Evolutionary conservation across 1,140 invertebrate genomes (phyloP), one percentile per base, ranked within the genome.

Genomic region (Drosophila rufa): DNA sequence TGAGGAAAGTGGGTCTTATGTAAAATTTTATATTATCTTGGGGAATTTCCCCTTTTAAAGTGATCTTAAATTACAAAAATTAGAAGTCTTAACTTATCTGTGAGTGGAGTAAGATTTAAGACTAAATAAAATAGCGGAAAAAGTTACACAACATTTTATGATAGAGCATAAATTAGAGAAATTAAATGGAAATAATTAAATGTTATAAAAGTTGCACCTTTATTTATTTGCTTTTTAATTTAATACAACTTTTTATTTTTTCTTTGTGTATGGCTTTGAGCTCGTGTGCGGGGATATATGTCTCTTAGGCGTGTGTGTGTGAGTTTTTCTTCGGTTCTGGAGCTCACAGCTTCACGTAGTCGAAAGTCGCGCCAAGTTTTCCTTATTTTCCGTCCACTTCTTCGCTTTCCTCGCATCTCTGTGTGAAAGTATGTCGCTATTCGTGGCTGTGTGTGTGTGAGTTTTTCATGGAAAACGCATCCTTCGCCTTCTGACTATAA

Each of bases 391-490:
- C 25, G 33, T 14, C 4, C 17, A 22, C 27, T 22, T 55, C 7
- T 36, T 55, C 59, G 30, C 59, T 55, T 56, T 60, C 25, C 50
- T 33, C 36, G 56, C 53, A 40, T 25, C 33, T 76, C 47, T 67
- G 74, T 74, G 73, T 43, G 45, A 68, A 78, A 81, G 74, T 82
- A 66, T 85, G 82, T 84, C 81, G 81, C 62, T 84, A 7, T 69
- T 30, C 64, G 27, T 64, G 67, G 55, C 45, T 68, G 45, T 70
- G 25, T 61, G 50, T 57, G 46, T 66, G 27, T 80, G 69, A 56
- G 71, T 82, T 61, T 79, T 90, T 60, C 78, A 90, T 89, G 80
- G 84, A 61, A 86, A 89, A 84, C 80, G 84, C 83, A 87, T 87
- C 83, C 80, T 83, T 89, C 77, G 83, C 84, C 61, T 56, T 58